Base-by-base conservation (phyloP, 2,797 vertebrate species). In the Paramormyrops hopkinsi region DNA sequence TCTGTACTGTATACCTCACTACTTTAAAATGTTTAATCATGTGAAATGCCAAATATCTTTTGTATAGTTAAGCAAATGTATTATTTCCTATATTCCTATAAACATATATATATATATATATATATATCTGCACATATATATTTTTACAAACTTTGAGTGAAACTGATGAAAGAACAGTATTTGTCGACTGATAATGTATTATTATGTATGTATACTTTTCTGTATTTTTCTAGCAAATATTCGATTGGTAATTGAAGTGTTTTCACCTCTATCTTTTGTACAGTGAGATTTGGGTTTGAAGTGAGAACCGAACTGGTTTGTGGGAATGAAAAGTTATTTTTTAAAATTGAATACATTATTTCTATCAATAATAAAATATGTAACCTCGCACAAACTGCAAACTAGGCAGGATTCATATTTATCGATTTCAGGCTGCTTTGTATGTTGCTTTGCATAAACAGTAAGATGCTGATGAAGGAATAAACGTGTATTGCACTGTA, bases 1-100 rank as follows among this genome's bases (percentile, higher is more conserved):
- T 56, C 85, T 87, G 33, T 17, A 59, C 53, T 56, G 50, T 44
- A 87, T 87, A 87, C 85, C 85, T 87, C 85, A 59, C 29, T 17
- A 51, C 44, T 53, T 87, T 22, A 3, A 53, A 17, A 22, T 48
- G 46, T 50, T 48, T 50, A 50, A 48, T 51, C 22, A 51, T 25
- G n/a, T 51, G 48, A 85, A 50, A 56, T 87, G 53, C 85, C 85
- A 87, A 87, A 87, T 33, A 44, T 29, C 2, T 59, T 59, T 56
- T 56, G 85, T 87, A 59, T 51, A 51, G 44, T 14, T 84, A 84
- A 22, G 82, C 46, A 85, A 85, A 85, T 56, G 17, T 59, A 53
- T 87, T 87, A 59, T n/a, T 17, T 44, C 5, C 19, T 59, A 19
- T 87, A 86, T 84, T 48, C 44, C 12, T 22, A 48, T 25, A 84